Evolutionary conservation across 2,888 invertebrate species (phyloP), one percentile per base, ranked within the genome.

Genomic region (Strigamia crassipes): DNA sequence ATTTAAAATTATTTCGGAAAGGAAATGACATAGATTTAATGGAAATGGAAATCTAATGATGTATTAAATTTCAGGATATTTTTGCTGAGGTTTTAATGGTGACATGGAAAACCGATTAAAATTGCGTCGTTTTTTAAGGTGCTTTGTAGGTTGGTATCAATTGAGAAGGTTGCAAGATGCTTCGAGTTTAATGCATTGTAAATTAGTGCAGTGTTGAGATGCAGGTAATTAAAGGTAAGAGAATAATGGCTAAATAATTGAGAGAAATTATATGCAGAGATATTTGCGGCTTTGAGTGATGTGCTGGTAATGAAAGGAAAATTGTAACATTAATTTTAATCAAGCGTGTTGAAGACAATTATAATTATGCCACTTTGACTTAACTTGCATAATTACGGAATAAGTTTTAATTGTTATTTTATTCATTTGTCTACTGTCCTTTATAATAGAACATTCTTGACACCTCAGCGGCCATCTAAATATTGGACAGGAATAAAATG

Each of bases 271-370:
- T 56, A 56, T n/a, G 56, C n/a, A 56, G 27, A n/a, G 18, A 56
- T 56, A 56, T 56, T 56, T 56, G 56, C 56, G 56, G 56, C 8
- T 56, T 56, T 56, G 56, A 56, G 18, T 56, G 56, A 56, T 56
- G 46, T 13, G 46, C 46, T 46, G n/a, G 56, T 56, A 56, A 56
- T 18, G 56, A 56, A 56, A 56, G n/a, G 56, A 56, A 56, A 18
- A 56, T 56, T 56, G 73, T 73, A n/a, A 31, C 73, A 73, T 73
- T 31, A 27, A 73, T 73, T 73, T 27, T 73, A 73, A 73, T 73
- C 31, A 27, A 27, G 27, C 27, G 12, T n/a, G 27, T 12, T 73
- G 73, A 12, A 27, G 31, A 31, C 23, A 31, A 27, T 31, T 27
- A 27, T n/a, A 73, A 73, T 38, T 38, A 38, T 38, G 9, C 38